A percentile compares a stretch with the other conserved stretches of the same genome.
phyloP scores from a whole-genome alignment of 2,797 vertebrate species.

The Tauraco hartlaubi region DNA sequence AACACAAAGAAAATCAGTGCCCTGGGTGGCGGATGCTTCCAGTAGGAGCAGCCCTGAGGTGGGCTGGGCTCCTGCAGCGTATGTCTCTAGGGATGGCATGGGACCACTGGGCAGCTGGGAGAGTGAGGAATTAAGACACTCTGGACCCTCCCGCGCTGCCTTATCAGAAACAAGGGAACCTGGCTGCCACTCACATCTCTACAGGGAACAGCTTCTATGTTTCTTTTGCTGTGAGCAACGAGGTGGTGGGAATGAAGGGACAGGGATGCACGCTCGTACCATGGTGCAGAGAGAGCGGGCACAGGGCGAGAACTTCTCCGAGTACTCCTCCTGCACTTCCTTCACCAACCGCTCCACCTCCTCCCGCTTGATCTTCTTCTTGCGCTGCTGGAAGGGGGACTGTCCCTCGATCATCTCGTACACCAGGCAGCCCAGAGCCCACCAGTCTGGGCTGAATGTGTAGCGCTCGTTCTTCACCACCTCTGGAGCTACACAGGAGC shows the following conservation, averaged over 20 bases:
- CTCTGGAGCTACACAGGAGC: constrained; percentile 87
- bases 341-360: constrained; percentile 94
- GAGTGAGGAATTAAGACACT: background rate
- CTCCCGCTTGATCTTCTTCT: constrained; percentile 97
- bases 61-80: background rate
- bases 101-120: background rate
- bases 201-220: background rate
- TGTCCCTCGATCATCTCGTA: constrained; percentile 99
- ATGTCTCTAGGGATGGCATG: background rate
- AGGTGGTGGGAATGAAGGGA: background rate
- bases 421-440: constrained; percentile 95
- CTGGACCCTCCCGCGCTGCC: background rate
- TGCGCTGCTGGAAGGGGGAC: constrained; percentile 98
- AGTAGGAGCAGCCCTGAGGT: background rate
- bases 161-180: background rate
- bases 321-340: constrained; percentile 94
- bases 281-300: constrained; percentile 91
- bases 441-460: constrained; percentile 98
- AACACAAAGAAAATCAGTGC: background rate
- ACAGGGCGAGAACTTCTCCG: constrained; percentile 89
- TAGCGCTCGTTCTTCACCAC: constrained; percentile 97
- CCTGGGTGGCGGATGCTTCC: background rate
- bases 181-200: background rate
- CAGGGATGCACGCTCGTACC: constrained; percentile 76
- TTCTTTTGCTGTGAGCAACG: background rate